These are phyloP conservation scores for Amphipyra tragopoginis DNA, from an alignment of 2,888 invertebrate genomes.

Conservation along the genomic window DNA sequence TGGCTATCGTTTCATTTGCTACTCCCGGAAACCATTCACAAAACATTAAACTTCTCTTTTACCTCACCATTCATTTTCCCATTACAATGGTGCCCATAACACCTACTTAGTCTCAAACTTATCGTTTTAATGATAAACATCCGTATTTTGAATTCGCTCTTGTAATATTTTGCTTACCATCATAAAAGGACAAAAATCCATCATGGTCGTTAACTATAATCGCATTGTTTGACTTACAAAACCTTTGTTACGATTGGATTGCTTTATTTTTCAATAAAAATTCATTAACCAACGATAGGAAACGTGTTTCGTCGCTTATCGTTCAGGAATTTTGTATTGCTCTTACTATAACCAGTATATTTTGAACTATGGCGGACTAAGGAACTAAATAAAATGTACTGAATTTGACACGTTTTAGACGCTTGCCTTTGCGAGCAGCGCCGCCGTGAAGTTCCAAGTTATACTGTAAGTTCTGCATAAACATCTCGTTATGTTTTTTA, in stretches of 20 bases:
- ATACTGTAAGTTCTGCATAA: background rate
- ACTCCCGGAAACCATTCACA: no score
- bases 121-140: slow-evolving; percentile 26
- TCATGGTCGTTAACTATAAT: slow-evolving; percentile 33
- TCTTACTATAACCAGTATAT: slow-evolving; percentile 12
- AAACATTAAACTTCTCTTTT: background rate
- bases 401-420: background rate
- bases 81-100: background rate
- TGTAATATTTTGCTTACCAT: slow-evolving; percentile 41
- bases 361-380: background rate
- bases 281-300: background rate
- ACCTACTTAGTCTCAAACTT: background rate
- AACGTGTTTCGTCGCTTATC: slow-evolving; percentile 35
- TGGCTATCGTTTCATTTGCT: no score
- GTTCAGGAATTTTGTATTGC: slow-evolving; percentile 5
- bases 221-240: slow-evolving; percentile 23
- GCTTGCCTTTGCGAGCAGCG: background rate
- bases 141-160: slow-evolving; percentile 34
- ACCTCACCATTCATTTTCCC: background rate
- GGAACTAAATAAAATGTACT: background rate
- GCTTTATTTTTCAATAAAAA: slow-evolving; percentile 44
- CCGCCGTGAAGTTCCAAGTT: background rate
- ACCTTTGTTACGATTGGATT: slow-evolving; percentile 38
- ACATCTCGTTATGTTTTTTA: slow-evolving; percentile 10
- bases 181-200: slow-evolving; percentile 10